Evolutionary conservation across 2,888 invertebrate species (phyloP).

Genomic region (Deilephila porcellus): DNA sequence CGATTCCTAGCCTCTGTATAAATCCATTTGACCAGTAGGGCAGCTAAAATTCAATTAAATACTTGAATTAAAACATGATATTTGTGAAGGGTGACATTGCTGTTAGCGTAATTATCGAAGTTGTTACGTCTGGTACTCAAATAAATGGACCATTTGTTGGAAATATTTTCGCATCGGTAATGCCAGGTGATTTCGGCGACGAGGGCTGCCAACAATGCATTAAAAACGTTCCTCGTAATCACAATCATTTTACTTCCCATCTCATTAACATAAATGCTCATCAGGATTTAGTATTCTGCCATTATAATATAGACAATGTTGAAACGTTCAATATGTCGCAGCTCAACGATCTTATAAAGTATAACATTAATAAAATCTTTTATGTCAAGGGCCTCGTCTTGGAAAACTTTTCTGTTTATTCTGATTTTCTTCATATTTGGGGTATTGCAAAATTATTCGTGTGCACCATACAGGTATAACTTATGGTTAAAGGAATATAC

Average conservation of each 20-base stretch:
- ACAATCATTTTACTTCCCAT: constrained; percentile 77
- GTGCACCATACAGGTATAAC: too few relatives aligned
- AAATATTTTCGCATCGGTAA: constrained; percentile 79
- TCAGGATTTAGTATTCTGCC: constrained; percentile 49
- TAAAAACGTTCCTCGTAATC: constrained; percentile 78
- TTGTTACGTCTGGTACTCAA: constrained; percentile 74
- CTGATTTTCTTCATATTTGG: too few relatives aligned
- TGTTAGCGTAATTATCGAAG: constrained; percentile 74
- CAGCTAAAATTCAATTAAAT: not conserved
- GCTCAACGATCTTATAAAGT: too few relatives aligned
- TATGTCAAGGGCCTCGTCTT: too few relatives aligned
- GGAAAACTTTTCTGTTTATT: too few relatives aligned
- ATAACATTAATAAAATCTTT: too few relatives aligned
- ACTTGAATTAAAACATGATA: constrained; percentile 4
- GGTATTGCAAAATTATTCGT: too few relatives aligned
- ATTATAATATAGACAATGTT: not conserved
- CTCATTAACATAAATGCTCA: constrained; percentile 77
- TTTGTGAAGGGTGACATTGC: constrained; percentile 45
- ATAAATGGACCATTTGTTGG: constrained; percentile 78
- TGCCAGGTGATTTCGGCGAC: constrained; percentile 78
- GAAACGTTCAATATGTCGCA: not conserved
- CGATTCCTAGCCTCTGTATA: not conserved
- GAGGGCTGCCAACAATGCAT: constrained; percentile 74
- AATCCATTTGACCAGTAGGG: not conserved
- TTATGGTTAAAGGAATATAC: too few relatives aligned